Conservation (phyloP, 2,113 vertebrate genomes). For the Natator depressus region DNA sequence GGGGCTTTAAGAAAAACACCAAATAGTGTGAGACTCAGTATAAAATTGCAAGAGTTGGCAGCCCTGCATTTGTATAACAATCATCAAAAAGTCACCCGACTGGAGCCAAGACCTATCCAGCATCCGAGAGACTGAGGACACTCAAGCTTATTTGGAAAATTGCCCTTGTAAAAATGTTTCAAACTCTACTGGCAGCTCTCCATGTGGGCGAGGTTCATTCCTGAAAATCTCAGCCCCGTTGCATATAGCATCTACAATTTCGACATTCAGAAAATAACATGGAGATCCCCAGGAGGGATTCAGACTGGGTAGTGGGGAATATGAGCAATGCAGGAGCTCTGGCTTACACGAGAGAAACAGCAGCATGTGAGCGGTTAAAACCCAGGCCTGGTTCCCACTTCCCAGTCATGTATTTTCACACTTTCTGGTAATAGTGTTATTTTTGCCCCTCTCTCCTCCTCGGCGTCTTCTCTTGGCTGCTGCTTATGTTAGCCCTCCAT, state of each 20-base stretch:
- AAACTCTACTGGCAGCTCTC: background rate
- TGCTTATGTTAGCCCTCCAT: background rate
- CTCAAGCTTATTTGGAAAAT: background rate
- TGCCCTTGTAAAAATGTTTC: background rate
- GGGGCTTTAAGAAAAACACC: background rate
- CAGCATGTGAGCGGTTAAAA: background rate
- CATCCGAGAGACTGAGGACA: background rate
- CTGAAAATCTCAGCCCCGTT: background rate
- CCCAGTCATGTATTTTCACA: background rate
- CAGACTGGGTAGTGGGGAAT: background rate
- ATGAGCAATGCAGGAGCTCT: background rate
- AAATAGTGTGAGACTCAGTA: background rate
- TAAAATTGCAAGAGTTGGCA: background rate
- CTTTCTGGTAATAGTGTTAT: background rate
- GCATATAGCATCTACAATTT: background rate
- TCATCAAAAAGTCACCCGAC: background rate
- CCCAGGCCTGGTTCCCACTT: background rate
- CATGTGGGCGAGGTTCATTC: background rate
- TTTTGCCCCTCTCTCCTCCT: background rate
- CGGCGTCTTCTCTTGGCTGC: background rate
- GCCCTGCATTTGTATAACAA: background rate
- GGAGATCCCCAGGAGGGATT: background rate
- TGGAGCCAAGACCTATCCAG: background rate
- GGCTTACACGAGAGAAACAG: background rate
- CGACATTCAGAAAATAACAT: background rate